phyloP scores from a whole-genome alignment of 2,113 vertebrate species.

The Alexandromys fortis region DNA sequence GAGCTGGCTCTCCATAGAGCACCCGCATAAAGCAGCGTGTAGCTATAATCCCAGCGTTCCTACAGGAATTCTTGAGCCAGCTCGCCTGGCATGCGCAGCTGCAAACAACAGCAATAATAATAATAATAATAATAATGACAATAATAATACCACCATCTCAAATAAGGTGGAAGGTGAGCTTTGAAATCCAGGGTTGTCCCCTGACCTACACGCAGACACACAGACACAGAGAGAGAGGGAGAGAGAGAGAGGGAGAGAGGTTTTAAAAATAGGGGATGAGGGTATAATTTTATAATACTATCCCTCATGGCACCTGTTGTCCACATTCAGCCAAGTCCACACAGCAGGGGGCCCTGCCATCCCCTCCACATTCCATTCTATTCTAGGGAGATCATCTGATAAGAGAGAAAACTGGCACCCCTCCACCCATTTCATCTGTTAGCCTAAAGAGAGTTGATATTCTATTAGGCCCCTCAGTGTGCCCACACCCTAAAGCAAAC shows the following conservation, averaged over 20 bases:
- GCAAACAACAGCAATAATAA: no score
- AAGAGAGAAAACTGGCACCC: no score
- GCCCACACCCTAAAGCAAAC: background rate
- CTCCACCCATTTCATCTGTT: background rate
- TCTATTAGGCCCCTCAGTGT: rapidly evolving
- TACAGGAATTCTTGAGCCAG: no score
- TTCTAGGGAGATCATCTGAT: background rate
- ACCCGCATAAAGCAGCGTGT: background rate
- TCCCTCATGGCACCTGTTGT: background rate
- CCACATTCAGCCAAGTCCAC: background rate
- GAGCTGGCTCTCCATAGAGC: background rate
- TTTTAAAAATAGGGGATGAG: background rate
- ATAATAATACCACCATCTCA: no score
- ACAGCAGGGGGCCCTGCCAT: background rate
- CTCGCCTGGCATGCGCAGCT: background rate
- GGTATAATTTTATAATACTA: background rate
- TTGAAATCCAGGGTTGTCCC: background rate
- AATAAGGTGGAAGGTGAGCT: background rate
- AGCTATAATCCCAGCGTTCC: background rate
- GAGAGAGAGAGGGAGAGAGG: background rate
- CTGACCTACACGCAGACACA: background rate
- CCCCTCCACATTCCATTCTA: background rate
- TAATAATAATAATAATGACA: no score
- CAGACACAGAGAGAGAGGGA: background rate
- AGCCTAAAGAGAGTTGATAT: background rate